These are phyloP conservation scores for Apostichopus californicus DNA, from an alignment of 35 echinoderm and acorn worm genomes.

Conservation along the genomic window DNA sequence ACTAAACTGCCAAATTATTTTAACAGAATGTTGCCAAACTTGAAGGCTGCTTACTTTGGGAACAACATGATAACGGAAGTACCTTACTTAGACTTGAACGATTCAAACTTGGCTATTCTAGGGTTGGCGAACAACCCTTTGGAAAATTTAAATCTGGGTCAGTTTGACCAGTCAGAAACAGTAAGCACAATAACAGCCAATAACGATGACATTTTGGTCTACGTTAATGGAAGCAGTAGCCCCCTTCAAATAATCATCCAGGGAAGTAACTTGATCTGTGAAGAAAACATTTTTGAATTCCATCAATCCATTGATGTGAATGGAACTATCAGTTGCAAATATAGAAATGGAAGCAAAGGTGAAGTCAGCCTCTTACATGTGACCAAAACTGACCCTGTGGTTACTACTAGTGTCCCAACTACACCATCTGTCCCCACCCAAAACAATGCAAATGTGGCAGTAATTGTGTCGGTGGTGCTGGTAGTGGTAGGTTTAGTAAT, in stretches of 20 bases:
- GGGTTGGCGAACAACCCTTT: not conserved
- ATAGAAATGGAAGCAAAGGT: not conserved
- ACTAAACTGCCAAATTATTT: not conserved
- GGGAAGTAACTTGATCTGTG: not conserved
- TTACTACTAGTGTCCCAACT: no score
- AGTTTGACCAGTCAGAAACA: not conserved
- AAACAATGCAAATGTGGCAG: no score
- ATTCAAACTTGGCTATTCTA: not conserved
- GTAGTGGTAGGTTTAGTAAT: no score
- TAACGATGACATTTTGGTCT: not conserved
- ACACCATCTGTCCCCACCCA: no score
- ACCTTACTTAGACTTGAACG: not conserved
- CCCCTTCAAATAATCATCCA: not conserved
- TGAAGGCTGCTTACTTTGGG: not conserved
- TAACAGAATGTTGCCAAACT: not conserved
- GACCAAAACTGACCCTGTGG: no score
- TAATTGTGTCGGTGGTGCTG: no score
- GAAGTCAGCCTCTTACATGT: no score
- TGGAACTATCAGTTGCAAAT: not conserved
- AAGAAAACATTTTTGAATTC: not conserved
- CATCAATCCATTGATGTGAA: not conserved
- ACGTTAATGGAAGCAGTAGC: not conserved
- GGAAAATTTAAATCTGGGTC: not conserved
- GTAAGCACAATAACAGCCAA: not conserved
- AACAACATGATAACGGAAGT: not conserved